These are phyloP conservation scores for Hylomyscus alleni DNA, from an alignment of 2,797 vertebrate genomes.

Conservation along the genomic window DNA sequence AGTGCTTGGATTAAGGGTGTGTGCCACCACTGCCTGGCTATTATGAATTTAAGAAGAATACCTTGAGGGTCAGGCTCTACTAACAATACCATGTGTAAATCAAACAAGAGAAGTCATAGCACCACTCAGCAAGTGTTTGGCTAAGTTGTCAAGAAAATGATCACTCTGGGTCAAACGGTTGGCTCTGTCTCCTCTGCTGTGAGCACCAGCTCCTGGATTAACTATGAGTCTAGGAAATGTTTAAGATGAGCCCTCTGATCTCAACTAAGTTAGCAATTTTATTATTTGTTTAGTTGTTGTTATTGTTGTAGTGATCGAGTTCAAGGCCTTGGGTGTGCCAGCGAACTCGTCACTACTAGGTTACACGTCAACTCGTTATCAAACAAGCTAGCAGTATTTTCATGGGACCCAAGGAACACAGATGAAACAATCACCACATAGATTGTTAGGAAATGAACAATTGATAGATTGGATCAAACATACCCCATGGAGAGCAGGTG, in stretches of 20 bases:
- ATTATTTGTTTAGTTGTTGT: not conserved
- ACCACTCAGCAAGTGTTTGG: not conserved
- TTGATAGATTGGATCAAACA: not conserved
- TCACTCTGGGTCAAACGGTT: not conserved
- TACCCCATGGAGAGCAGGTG: not conserved
- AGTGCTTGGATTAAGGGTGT: too few relatives aligned
- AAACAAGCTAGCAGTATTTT: conserved; percentile 11
- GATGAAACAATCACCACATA: not conserved
- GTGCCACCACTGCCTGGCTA: too few relatives aligned
- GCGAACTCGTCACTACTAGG: too few relatives aligned
- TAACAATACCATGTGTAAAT: not conserved
- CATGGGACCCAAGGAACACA: not conserved
- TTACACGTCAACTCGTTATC: not conserved
- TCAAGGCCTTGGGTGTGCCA: not conserved
- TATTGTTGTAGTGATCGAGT: not conserved
- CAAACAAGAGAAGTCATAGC: not conserved
- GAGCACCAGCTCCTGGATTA: not conserved
- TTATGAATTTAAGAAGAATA: not conserved
- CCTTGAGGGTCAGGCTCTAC: not conserved
- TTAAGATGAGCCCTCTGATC: not conserved
- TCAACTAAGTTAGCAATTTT: not conserved
- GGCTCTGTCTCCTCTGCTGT: not conserved
- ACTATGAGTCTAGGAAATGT: not conserved
- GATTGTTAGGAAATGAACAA: not conserved
- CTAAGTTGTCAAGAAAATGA: not conserved